Conservation (phyloP, 2,113 vertebrate species). For the Sakesphorus luctuosus region DNA sequence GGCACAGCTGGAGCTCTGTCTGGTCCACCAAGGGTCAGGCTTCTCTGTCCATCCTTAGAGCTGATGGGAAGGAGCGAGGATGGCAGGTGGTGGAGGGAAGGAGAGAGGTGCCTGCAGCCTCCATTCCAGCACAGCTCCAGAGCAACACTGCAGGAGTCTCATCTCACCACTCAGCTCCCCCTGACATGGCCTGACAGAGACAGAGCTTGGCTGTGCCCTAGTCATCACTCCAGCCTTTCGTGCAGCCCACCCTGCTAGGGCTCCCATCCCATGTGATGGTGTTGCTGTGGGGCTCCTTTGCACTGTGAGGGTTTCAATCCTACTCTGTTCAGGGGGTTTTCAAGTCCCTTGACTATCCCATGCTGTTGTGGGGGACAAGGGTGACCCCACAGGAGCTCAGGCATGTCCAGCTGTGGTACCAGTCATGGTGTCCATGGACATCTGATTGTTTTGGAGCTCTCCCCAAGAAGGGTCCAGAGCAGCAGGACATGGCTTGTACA, state of each 20-base stretch:
- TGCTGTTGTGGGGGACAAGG: neutral
- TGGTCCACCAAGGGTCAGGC: fast-evolving
- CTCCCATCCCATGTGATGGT: fast-evolving
- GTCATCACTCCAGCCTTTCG: fast-evolving
- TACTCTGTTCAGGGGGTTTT: neutral
- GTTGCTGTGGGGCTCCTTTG: fast-evolving
- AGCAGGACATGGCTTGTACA: neutral
- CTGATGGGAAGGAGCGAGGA: neutral
- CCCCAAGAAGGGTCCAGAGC: neutral
- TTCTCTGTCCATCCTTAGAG: neutral
- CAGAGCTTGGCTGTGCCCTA: neutral
- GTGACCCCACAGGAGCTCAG: neutral
- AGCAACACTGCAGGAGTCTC: neutral
- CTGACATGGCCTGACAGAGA: neutral
- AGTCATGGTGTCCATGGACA: neutral
- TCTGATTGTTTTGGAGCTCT: neutral
- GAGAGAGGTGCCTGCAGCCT: neutral
- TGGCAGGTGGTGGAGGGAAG: neutral
- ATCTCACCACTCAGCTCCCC: neutral
- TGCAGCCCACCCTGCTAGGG: neutral
- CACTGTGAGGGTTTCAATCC: neutral
- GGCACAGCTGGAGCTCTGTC: neutral
- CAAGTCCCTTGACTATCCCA: neutral
- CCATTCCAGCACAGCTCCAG: neutral
- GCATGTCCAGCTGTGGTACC: neutral